Conservation (phyloP, 2,113 vertebrate species). For the Ophiodon elongatus region DNA sequence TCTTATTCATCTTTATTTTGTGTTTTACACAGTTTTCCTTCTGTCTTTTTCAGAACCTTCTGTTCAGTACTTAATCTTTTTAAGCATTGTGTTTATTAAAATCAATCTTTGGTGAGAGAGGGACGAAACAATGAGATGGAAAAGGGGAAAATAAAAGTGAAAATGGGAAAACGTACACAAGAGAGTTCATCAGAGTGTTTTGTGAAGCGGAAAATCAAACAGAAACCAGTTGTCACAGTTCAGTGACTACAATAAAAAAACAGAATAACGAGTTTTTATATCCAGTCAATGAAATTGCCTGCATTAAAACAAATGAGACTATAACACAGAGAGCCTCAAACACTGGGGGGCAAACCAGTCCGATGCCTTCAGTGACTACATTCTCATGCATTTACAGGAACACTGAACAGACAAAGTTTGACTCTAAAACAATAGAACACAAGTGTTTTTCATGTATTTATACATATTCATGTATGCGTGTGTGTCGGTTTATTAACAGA, state of each 20-base stretch:
- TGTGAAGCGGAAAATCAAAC: conserved; percentile 16
- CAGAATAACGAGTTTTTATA: not conserved
- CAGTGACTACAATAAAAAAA: not conserved
- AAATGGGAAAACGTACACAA: not conserved
- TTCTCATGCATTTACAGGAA: not conserved
- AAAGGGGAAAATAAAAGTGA: not conserved
- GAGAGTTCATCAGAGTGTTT: conserved; percentile 4
- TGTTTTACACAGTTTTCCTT: not conserved
- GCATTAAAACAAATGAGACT: not conserved
- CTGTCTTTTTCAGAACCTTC: not conserved
- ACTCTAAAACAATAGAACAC: not conserved
- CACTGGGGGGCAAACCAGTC: not conserved
- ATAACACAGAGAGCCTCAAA: not conserved
- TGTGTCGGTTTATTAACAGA: conserved; percentile 18
- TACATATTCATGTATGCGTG: not conserved
- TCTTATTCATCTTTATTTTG: not conserved
- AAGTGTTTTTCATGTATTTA: not conserved
- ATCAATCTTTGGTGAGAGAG: not conserved
- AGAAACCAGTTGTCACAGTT: conserved; percentile 4
- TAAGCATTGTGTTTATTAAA: not conserved
- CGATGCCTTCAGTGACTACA: not conserved
- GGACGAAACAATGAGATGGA: not conserved
- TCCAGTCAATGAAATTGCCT: conserved; percentile 7
- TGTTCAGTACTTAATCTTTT: not conserved
- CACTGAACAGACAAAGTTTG: not conserved